Percentiles rank a stretch among this genome's conserved stretches.
Evolutionary conservation across 1,140 invertebrate genomes (phyloP).

Genomic region (Chrysoperla carnea): DNA sequence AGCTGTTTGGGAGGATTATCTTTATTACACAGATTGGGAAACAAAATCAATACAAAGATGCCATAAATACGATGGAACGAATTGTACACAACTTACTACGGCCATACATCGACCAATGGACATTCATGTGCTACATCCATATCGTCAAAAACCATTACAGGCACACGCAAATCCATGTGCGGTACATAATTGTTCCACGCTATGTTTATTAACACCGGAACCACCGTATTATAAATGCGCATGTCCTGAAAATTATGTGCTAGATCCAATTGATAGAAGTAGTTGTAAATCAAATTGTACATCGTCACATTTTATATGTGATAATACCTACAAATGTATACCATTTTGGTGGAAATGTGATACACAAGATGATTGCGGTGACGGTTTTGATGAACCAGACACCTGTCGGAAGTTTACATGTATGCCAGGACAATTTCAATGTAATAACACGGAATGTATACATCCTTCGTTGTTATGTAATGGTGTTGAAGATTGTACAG

Average conservation of each 20-base stretch:
- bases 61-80: conserved; percentile 46
- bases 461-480: conserved; percentile 55
- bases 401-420: conserved; percentile 54
- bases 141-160: conserved; percentile 35
- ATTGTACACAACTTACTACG: conserved; percentile 47
- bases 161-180: conserved; percentile 30
- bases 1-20: conserved; percentile 65
- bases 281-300: conserved; percentile 63
- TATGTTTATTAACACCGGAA: conserved; percentile 58
- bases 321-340: conserved; percentile 62
- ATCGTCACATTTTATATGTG: conserved; percentile 61
- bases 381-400: conserved; percentile 55
- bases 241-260: conserved; percentile 65
- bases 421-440: conserved; percentile 62
- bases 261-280: conserved; percentile 36
- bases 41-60: conserved; percentile 72
- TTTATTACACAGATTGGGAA: conserved; percentile 91
- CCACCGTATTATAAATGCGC: conserved; percentile 45
- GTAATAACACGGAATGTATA: conserved; percentile 41
- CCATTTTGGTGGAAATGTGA: conserved; percentile 68
- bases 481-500: conserved; percentile 46
- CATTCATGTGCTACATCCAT: conserved; percentile 63
- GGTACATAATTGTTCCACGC: conserved; percentile 42
- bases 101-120: conserved; percentile 78
- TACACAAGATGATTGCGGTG: conserved; percentile 59